Base-by-base conservation (phyloP, 2,888 invertebrate species). In the Dusona sp. region DNA sequence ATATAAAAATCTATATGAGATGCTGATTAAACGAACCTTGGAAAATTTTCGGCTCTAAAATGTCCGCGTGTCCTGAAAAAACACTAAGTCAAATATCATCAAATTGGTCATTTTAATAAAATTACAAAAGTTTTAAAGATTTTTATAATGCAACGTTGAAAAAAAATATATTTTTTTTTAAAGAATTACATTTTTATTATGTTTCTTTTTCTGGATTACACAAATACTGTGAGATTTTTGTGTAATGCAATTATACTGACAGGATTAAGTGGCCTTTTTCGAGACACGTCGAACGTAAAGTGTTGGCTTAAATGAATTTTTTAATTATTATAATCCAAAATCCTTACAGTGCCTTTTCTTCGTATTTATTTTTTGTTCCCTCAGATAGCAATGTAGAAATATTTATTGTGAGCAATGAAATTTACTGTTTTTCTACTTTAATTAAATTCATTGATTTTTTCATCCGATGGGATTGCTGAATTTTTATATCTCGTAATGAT, bases 1-100 rank as follows among this genome's bases (percentile, higher is more conserved):
- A 67, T 42, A 57, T 65, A 85, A 61, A 45, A 29, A 79, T 68
- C 90, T 79, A 82, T 64, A 79, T 65, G 54, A 85, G 90, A 89
- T 90, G 88, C 88, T 88, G 89, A 92, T 92, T 91, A 91, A 91
- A 92, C 83, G 89, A 90, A 89, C 87, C 89, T 91, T 88, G 83
- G 84, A 89, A 92, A 90, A 89, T 75, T 33, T 72, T 77, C 16
- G n/a, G 36, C n/a, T n/a, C 38, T 22, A 9, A 6, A 45, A 13
- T 75, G 61, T 64, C 64, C 64, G 70, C 51, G 61, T 48, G 73
- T 83, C 67, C 29, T 29, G 64, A 78, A 81, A 13, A 81, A 42
- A 57, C 19, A 19, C 36, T 4, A 13, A 42, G 1, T 1, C 2
- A 13, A 42, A 42, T 8, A 38, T 8, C 7, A 38, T 8, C 1